These are phyloP conservation scores for Hystrix brachyura DNA, from an alignment of 2,113 vertebrate species.

Conservation along the genomic window DNA sequence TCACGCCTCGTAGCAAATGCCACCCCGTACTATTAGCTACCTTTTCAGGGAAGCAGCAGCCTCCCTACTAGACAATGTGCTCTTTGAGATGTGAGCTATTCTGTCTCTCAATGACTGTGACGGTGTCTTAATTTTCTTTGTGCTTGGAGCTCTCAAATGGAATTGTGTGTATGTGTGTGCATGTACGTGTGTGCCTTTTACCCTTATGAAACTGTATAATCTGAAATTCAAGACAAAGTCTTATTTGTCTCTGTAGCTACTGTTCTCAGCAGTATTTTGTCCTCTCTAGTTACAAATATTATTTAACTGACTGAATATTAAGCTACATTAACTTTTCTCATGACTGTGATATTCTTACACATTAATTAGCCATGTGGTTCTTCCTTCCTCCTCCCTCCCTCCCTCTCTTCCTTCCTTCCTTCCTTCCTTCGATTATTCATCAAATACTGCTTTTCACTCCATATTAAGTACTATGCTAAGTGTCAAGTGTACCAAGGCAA, in stretches of 20 bases:
- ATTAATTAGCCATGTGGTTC: not conserved
- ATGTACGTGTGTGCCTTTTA: not conserved
- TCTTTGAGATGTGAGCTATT: conserved; percentile 24
- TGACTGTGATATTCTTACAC: not conserved
- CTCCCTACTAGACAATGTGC: not conserved
- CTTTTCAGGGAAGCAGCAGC: not conserved
- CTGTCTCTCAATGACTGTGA: conserved; percentile 18
- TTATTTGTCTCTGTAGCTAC: not conserved
- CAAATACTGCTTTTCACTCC: not conserved
- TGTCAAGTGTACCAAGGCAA: not conserved
- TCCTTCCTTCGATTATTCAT: not conserved
- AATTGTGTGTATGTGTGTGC: not conserved
- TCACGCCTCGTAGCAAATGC: not conserved
- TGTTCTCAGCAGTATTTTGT: not conserved
- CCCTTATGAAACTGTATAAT: not conserved
- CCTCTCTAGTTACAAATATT: not conserved
- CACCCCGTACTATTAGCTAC: not conserved
- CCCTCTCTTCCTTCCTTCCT: not conserved
- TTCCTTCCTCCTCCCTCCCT: not conserved
- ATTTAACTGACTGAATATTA: conserved; percentile 2
- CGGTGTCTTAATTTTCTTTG: conserved; percentile 37
- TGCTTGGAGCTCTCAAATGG: not conserved
- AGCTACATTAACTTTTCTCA: not conserved
- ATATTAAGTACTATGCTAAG: not conserved
- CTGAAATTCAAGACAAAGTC: not conserved